Evolutionary conservation across 2,888 invertebrate species (phyloP).

Genomic region (Drosophila paranaensis): DNA sequence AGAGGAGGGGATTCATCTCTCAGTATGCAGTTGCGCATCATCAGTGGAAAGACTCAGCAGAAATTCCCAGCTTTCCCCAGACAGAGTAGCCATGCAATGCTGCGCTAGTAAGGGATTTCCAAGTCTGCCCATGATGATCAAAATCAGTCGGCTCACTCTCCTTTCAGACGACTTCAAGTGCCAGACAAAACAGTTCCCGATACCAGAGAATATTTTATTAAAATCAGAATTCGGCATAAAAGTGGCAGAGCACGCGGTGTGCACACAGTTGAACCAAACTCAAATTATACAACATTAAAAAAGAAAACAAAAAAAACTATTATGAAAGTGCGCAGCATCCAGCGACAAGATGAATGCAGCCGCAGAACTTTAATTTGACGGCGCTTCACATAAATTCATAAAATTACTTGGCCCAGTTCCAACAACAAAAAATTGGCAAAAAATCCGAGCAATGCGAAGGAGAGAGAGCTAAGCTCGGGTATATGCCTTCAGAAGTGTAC

Average conservation of each 20-base stretch:
- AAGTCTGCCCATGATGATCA: not conserved
- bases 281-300: not conserved
- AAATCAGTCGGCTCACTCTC: no score
- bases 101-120: no score
- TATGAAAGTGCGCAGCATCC: slow-evolving; percentile 35
- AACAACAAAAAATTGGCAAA: slow-evolving; percentile 17
- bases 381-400: slow-evolving; percentile 47
- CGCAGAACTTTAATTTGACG: slow-evolving; percentile 53
- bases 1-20: no score
- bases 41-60: no score
- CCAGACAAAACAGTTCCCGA: not conserved
- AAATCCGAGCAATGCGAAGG: not conserved
- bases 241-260: no score
- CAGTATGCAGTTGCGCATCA: no score
- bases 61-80: no score
- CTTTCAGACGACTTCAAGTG: no score
- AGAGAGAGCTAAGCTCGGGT: not conserved
- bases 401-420: slow-evolving; percentile 58
- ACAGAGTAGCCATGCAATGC: no score
- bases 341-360: slow-evolving; percentile 20
- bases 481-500: not conserved
- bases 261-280: not conserved
- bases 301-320: slow-evolving; percentile 1
- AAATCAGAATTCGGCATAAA: not conserved
- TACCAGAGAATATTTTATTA: not conserved